Base-by-base conservation (phyloP, 2,888 invertebrate species). In the Tiliacea aurago region DNA sequence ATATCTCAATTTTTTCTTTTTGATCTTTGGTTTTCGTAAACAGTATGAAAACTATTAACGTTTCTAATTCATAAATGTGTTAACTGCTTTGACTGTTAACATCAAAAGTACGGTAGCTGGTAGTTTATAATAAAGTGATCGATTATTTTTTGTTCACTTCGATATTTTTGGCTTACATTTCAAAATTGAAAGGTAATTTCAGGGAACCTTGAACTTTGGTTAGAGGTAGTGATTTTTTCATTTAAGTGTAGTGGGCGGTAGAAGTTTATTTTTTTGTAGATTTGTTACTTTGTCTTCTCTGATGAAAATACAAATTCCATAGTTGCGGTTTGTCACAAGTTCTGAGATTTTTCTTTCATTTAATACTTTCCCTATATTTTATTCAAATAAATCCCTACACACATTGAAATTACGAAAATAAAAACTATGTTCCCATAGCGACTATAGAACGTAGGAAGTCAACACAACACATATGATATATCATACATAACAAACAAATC, bases 401-500 rank as follows among this genome's bases (percentile, higher is more conserved):
- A 33, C 2, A 28, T 23, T 0, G 5, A 28, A 33, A 58, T 47
- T 1, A 43, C 2, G 15, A 0, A 56, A 51, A 13, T 18, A 20
- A 20, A 66, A n/a, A 59, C n/a, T 51, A 53, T 13, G 13, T 47
- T 23, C 15, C 33, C 23, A 59, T 64, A 33, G 28, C 69, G 47
- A 56, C 62, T 49, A 28, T 28, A 67, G 2, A 65, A 37, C 20
- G 49, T 49, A 68, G 59, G 69, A 71, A 70, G 84, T 74, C 76
- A 77, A 87, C 81, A 78, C 58, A 67, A 78, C 76, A n/a, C 64
- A 71, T 73, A 75, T 80, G 86, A 85, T 86, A 88, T 81, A 78
- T 80, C 74, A 82, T 80, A 80, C 80, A 75, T 65, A 72, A 88
- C 89, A 90, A 89, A 90, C 91, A 92, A 76, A 68, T 81, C 55